These are phyloP conservation scores for Cheilosia impressa DNA, from an alignment of 2,888 invertebrate species.

Conservation along the genomic window DNA sequence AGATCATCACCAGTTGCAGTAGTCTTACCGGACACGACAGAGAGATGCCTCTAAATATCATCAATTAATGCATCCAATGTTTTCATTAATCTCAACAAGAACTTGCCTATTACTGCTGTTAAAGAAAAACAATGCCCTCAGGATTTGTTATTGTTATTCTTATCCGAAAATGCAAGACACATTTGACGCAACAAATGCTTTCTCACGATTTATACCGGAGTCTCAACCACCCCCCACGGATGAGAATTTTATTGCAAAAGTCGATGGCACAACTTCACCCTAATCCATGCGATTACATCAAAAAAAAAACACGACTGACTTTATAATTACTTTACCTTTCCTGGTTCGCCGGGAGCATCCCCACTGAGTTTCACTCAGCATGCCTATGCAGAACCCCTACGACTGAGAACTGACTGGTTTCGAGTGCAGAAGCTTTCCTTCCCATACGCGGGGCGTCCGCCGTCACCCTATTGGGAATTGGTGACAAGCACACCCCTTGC, in stretches of 20 bases:
- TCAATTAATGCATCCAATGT: not conserved
- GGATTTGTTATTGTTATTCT: not conserved
- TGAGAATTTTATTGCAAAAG: conserved; percentile 58
- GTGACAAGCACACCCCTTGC: conserved; percentile 63
- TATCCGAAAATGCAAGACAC: not conserved
- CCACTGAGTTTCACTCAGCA: conserved; percentile 63
- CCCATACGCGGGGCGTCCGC: conserved; percentile 44
- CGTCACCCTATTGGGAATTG: conserved; percentile 71
- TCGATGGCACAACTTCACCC: conserved; percentile 48
- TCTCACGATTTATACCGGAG: conserved; percentile 58
- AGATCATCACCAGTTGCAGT: too few relatives aligned
- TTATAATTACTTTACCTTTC: conserved; percentile 66
- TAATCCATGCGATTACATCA: conserved; percentile 22
- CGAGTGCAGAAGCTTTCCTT: conserved; percentile 50
- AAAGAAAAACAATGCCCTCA: not conserved
- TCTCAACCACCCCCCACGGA: conserved; percentile 63
- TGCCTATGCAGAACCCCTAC: conserved; percentile 55
- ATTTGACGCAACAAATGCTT: conserved; percentile 66
- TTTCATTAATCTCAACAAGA: not conserved
- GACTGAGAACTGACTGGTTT: conserved; percentile 34
- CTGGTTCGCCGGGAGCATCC: conserved; percentile 57
- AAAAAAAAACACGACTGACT: conserved; percentile 54
- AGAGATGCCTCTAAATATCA: too few relatives aligned
- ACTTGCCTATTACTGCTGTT: not conserved
- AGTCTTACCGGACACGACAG: too few relatives aligned